Percentiles rank a stretch among this genome's conserved stretches.
Evolutionary conservation across 2,888 invertebrate genomes (phyloP).

Genomic region (Chesias legatella): DNA sequence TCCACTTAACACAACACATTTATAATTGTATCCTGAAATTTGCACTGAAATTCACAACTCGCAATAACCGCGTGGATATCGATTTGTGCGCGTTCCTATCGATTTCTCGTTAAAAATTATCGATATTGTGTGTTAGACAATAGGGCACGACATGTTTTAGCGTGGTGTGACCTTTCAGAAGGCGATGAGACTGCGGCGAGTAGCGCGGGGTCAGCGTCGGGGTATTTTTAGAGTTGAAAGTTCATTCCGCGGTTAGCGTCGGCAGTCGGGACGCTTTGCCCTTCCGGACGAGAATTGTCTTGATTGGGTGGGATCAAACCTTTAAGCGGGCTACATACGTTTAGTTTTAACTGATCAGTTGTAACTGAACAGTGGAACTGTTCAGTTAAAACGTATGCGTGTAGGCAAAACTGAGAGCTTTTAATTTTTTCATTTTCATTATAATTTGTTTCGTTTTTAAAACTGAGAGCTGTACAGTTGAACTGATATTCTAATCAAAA

Average conservation of each 20-base stretch:
- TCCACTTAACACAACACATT: conserved; percentile 3
- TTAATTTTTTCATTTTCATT: too few species aligned
- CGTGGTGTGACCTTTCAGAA: conserved; percentile 77
- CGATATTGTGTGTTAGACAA: conserved; percentile 40
- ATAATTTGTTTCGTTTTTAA: too few species aligned
- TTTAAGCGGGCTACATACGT: too few species aligned
- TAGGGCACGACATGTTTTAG: conserved; percentile 46
- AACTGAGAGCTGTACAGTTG: too few species aligned
- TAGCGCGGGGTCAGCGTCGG: conserved; percentile 73
- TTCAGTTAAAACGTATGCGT: too few species aligned
- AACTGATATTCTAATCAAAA: too few species aligned
- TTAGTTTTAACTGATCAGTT: too few species aligned
- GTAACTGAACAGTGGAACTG: too few species aligned
- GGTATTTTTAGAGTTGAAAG: conserved; percentile 82
- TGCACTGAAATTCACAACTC: neutral
- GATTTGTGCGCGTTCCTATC: too few species aligned
- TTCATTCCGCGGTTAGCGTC: conserved; percentile 69
- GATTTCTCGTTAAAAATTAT: conserved; percentile 5
- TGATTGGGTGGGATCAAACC: neutral
- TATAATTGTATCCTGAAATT: conserved; percentile 5
- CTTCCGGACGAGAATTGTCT: conserved; percentile 19
- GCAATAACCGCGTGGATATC: neutral
- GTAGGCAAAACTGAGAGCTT: too few species aligned
- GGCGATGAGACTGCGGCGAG: conserved; percentile 71
- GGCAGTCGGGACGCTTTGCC: conserved; percentile 30